Base-by-base conservation (phyloP, 2,888 invertebrate species). In the Euspilapteryx auroguttella region DNA sequence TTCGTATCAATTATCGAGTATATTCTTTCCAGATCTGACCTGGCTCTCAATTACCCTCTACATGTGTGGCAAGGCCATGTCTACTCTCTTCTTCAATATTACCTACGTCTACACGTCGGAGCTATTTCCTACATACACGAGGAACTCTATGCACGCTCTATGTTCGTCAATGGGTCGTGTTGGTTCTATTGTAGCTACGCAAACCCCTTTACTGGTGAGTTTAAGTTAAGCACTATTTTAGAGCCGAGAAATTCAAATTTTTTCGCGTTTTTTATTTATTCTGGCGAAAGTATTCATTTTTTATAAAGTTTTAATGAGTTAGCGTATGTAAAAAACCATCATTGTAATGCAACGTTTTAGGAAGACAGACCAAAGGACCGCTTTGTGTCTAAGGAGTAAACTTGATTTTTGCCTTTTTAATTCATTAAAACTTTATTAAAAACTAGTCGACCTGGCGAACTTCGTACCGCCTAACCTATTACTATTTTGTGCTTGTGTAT, bases 91-190 rank as follows among this genome's bases (percentile, higher is more conserved):
- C 1, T 65, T 77, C 27, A 65, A 80, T 2, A 66, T 75, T 3
- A 46, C 80, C 20, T 82, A 82, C 42, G 63, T 81, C 36, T 79
- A 78, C 39, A 79, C 82, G 2, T 69, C 81, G 10, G 83, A 83
- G 49, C 56, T 83, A 37, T 84, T 82, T 41, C 83, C 83, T 1
- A 83, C 83, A 4, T 78, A 73, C 34, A 61, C 81, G 1, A 61
- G 83, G 8, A 81, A 83, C 41, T 79, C 80, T 13, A 56, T 82
- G 37, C 62, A 82, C 22, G 79, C 79, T 1, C 54, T 33, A n/a
- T 33, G 32, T 11, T 30, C 30, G 2, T 30, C 28, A 9, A 13
- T 33, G 5, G 32, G 32, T 8, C 12, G 30, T 9, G 15, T 33
- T 12, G 32, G 32, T 2, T 27, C 30, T 6, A 28, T 30, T 3